Base-by-base conservation (phyloP, 2,113 vertebrate species). In the Perca flavescens region DNA sequence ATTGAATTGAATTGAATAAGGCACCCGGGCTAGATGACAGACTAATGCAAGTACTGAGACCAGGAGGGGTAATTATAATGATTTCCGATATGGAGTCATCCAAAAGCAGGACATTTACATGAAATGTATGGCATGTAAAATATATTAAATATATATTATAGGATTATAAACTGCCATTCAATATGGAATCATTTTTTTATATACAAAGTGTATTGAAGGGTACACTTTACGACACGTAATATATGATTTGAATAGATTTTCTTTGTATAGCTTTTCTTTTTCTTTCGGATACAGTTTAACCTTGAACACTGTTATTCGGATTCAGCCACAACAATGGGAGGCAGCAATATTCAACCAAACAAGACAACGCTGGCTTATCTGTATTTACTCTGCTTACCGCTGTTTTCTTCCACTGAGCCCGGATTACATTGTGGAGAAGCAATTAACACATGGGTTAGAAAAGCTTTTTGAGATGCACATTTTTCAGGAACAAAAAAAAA, bases 401-500 rank as follows among this genome's bases (percentile, higher is more conserved):
- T 36, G n/a, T 61, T 74, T 79, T 76, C 50, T 67, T 62, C 72
- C 66, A 67, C 80, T 74, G 63, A 43, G 78, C 34, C 52, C 65
- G 79, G 76, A 86, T 85, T 69, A 84, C 74, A 74, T 62, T 72
- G 67, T 63, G 52, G 47, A 63, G 31, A 86, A 64, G 60, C 43
- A 68, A 82, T 71, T 80, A 83, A 77, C 71, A 79, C 60, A 79
- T 65, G 78, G 79, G 86, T 86, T 88, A 60, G 53, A 80, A 80
- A 86, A 75, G 81, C 70, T 73, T 79, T n/a, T 63, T 49, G 17
- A 77, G 43, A 75, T 75, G 22, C 65, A 36, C 25, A 43, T 65
- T 74, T 40, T 62, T 61, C 15, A 47, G 64, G 15, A 6, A 36
- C 34, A 10, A 78, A 28, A 28, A 1, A 28, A 28, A 28, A 1